phyloP scores from a whole-genome alignment of 2,888 invertebrate genomes.

The Minunthozetes semirufus region DNA sequence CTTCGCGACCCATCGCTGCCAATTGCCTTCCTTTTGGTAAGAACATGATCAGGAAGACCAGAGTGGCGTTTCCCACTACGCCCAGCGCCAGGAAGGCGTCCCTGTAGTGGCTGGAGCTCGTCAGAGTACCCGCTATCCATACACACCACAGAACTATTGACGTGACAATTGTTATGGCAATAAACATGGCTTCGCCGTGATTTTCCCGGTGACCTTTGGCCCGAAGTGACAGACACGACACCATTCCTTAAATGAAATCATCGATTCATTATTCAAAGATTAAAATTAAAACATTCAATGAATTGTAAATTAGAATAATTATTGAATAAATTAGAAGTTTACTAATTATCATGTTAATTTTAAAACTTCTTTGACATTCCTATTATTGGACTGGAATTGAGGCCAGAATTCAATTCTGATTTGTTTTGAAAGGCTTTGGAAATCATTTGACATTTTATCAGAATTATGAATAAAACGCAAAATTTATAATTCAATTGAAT shows the following conservation, averaged over 20 bases:
- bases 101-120: constrained; percentile 46
- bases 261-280: too few species aligned
- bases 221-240: constrained; percentile 60
- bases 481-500: too few species aligned
- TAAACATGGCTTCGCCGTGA: constrained; percentile 85
- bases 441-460: too few species aligned
- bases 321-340: too few species aligned
- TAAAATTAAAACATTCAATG: too few species aligned
- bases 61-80: constrained; percentile 70
- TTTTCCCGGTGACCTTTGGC: constrained; percentile 81
- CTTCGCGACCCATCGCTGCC: constrained; percentile 84
- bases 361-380: too few species aligned
- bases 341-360: too few species aligned
- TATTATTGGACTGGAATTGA: too few species aligned
- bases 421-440: too few species aligned
- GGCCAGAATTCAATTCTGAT: too few species aligned
- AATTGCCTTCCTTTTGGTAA: constrained; percentile 79
- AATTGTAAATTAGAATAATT: too few species aligned
- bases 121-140: constrained; percentile 62
- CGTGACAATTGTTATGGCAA: constrained; percentile 77
- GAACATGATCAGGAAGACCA: constrained; percentile 87
- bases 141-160: constrained; percentile 78
- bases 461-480: too few species aligned
- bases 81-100: constrained; percentile 77
- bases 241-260: neutral